Conservation (phyloP, 2,797 vertebrate species). For the Syndactyla subalaris region DNA sequence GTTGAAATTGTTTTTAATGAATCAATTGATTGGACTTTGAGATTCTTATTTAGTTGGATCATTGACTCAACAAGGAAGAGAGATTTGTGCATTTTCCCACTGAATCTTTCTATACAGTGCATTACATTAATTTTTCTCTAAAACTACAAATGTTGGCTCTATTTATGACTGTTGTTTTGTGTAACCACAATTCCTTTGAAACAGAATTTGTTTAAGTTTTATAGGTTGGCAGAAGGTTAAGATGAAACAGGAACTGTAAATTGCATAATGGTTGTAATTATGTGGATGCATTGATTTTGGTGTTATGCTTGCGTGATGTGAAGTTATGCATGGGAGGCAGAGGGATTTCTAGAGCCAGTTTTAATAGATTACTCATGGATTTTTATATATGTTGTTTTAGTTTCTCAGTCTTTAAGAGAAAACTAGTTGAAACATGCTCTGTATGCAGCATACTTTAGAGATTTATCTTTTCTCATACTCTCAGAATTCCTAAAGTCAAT, state of each 20-base stretch:
- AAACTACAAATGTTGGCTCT: conserved; percentile 21
- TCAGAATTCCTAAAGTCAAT: not conserved
- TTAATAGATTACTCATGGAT: conserved; percentile 6
- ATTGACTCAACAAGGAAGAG: conserved; percentile 6
- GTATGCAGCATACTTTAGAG: not conserved
- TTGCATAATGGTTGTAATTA: conserved; percentile 67
- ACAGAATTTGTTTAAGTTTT: conserved; percentile 47
- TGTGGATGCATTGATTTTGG: conserved; percentile 52
- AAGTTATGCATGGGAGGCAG: conserved; percentile 1
- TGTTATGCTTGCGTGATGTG: conserved; percentile 1
- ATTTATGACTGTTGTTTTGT: conserved; percentile 54
- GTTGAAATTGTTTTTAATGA: conserved; percentile 37
- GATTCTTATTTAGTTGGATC: conserved; percentile 37
- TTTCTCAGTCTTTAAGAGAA: conserved; percentile 32
- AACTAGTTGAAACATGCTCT: not conserved
- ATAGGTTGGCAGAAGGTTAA: conserved; percentile 64
- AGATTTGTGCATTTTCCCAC: conserved; percentile 4
- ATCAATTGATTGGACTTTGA: not conserved
- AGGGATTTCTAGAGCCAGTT: conserved; percentile 46
- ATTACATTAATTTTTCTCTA: conserved; percentile 23
- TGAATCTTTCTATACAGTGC: not conserved
- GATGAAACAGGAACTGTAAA: conserved; percentile 53
- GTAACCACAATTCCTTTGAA: conserved; percentile 34
- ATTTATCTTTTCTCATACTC: not conserved
- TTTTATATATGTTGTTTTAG: not conserved